These are phyloP conservation scores for Sanderia malayensis DNA, from an alignment of 30 jellyfish, hydroid and myxozoan species.

Conservation along the genomic window DNA sequence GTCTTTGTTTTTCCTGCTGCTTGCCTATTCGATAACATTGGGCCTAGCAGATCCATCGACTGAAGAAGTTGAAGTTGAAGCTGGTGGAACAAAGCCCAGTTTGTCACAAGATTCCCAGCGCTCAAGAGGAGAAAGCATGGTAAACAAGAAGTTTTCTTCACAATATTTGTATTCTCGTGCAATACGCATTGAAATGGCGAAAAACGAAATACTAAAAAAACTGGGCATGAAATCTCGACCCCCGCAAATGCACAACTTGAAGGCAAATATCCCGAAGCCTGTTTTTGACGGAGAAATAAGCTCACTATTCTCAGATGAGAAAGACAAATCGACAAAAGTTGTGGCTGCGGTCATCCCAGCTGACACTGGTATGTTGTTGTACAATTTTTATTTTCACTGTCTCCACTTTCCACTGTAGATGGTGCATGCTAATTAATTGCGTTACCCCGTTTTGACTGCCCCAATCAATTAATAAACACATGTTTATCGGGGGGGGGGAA, in stretches of 20 bases:
- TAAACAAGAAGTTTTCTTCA: neutral
- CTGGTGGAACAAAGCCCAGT: neutral
- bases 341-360: slow-evolving; percentile 64
- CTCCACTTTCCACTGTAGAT: too few relatives aligned
- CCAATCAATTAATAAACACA: too few relatives aligned
- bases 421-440: too few relatives aligned
- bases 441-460: too few relatives aligned
- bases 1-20: neutral
- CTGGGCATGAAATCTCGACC: slow-evolving; percentile 62
- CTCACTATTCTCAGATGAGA: slow-evolving; percentile 28
- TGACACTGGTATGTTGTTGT: slow-evolving; percentile 46
- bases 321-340: slow-evolving; percentile 43
- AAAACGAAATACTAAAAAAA: slow-evolving; percentile 35
- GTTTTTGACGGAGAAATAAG: slow-evolving; percentile 55
- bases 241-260: slow-evolving; percentile 41
- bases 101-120: neutral
- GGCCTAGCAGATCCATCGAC: neutral
- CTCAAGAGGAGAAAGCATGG: neutral
- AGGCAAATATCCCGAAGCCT: slow-evolving; percentile 59
- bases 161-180: slow-evolving; percentile 23
- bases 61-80: too few relatives aligned
- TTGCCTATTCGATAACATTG: neutral
- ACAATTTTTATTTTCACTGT: too few relatives aligned
- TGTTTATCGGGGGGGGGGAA: too few relatives aligned
- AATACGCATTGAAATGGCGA: slow-evolving; percentile 41